A percentile compares a stretch with the other conserved stretches of the same genome.
phyloP scores from a whole-genome alignment of 2,113 vertebrate species.

The Petromus typicus region DNA sequence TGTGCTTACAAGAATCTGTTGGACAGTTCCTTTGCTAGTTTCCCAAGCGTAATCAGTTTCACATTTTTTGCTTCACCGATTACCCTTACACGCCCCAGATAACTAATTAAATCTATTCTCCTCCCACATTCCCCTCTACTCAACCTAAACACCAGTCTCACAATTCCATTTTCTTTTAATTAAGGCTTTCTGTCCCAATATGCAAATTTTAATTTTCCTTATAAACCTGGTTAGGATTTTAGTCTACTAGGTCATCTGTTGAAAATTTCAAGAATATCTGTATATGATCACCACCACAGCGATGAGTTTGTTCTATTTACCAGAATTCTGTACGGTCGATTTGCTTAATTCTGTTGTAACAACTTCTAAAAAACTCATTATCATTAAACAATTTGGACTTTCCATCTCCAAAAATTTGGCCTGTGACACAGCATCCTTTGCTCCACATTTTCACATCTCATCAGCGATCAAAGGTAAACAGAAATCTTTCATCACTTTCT shows the following conservation, averaged over 20 bases:
- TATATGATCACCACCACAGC: constrained; percentile 34
- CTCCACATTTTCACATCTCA: constrained; percentile 38
- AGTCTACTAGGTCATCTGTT: constrained; percentile 50
- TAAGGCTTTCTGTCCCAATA: constrained; percentile 65
- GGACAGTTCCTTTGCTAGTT: background rate
- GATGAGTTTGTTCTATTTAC: constrained; percentile 51
- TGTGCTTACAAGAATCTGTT: background rate
- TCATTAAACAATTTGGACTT: background rate
- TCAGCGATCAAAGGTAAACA: background rate
- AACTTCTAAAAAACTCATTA: constrained; percentile 25
- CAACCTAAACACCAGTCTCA: constrained; percentile 1
- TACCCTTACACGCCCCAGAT: constrained; percentile 65
- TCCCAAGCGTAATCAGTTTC: background rate
- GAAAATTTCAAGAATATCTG: constrained; percentile 3
- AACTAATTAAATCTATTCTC: constrained; percentile 78
- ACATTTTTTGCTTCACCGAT: constrained; percentile 57
- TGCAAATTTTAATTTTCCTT: constrained; percentile 69
- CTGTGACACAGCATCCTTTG: background rate
- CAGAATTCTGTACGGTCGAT: background rate
- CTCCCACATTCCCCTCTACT: background rate
- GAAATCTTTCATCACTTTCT: background rate
- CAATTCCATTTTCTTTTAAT: constrained; percentile 72
- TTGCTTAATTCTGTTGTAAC: constrained; percentile 49
- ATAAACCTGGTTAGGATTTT: constrained; percentile 62
- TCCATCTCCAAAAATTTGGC: background rate